Conservation (phyloP, 2,797 vertebrate genomes). For the Sus cebifrons region DNA sequence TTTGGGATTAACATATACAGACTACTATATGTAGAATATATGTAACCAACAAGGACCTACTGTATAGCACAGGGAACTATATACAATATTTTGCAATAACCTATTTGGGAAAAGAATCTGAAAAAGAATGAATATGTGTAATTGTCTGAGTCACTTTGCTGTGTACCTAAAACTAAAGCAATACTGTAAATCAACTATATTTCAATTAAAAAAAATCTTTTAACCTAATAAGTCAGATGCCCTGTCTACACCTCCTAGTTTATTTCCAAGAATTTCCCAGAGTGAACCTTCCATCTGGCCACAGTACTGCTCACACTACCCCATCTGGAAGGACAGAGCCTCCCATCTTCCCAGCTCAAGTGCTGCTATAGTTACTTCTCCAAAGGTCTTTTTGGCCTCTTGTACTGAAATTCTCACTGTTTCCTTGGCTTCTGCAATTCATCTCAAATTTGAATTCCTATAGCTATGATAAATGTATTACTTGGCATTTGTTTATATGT, state of each 20-base stretch:
- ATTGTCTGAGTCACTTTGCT: no score
- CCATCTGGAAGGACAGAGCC: not conserved
- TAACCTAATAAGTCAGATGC: no score
- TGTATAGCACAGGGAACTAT: not conserved
- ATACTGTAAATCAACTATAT: not conserved
- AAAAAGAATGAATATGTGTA: not conserved
- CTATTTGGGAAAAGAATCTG: not conserved
- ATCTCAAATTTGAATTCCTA: not conserved
- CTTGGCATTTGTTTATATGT: not conserved
- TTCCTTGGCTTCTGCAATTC: not conserved
- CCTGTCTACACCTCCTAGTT: not conserved
- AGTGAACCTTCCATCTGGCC: no score
- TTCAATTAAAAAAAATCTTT: not conserved
- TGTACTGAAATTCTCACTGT: not conserved
- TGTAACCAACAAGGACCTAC: not conserved
- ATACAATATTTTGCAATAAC: not conserved
- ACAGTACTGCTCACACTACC: fast-evolving
- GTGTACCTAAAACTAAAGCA: not conserved
- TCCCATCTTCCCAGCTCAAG: not conserved
- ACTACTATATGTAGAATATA: not conserved
- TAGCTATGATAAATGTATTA: not conserved
- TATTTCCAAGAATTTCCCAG: not conserved
- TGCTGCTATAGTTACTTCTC: not conserved
- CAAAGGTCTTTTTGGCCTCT: not conserved
- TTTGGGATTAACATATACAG: not conserved